Evolutionary conservation across 2,888 invertebrate genomes (phyloP).

Genomic region (Nephrotoma appendiculata): DNA sequence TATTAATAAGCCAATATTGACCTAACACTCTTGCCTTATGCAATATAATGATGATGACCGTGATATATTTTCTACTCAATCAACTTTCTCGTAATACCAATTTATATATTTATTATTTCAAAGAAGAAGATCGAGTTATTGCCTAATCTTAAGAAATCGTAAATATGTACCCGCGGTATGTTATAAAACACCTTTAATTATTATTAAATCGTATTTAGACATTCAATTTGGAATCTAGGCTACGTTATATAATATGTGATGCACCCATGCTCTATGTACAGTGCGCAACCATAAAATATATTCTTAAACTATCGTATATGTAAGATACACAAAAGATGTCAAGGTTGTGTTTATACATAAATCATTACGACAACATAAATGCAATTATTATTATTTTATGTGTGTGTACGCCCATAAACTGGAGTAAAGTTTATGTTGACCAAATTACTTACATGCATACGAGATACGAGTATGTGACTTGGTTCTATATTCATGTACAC

Average conservation of each 20-base stretch:
- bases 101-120: background rate
- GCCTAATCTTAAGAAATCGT: background rate
- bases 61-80: background rate
- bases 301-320: background rate
- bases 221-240: background rate
- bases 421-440: background rate
- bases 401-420: background rate
- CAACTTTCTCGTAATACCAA: background rate
- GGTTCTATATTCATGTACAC: background rate
- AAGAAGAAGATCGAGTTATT: background rate
- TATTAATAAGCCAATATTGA: background rate
- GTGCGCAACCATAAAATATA: background rate
- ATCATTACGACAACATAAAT: background rate
- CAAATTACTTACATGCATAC: background rate
- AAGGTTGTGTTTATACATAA: background rate
- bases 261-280: background rate
- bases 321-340: background rate
- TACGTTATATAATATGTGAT: background rate
- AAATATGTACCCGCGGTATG: background rate
- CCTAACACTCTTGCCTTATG: background rate
- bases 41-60: background rate
- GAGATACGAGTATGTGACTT: background rate
- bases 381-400: background rate
- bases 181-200: background rate
- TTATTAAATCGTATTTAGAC: background rate